A percentile compares a stretch with the other conserved stretches of the same genome.
These are phyloP conservation scores for Hyperoplus lanceolatus DNA, from an alignment of 2,797 vertebrate species.

Conservation along the genomic window DNA sequence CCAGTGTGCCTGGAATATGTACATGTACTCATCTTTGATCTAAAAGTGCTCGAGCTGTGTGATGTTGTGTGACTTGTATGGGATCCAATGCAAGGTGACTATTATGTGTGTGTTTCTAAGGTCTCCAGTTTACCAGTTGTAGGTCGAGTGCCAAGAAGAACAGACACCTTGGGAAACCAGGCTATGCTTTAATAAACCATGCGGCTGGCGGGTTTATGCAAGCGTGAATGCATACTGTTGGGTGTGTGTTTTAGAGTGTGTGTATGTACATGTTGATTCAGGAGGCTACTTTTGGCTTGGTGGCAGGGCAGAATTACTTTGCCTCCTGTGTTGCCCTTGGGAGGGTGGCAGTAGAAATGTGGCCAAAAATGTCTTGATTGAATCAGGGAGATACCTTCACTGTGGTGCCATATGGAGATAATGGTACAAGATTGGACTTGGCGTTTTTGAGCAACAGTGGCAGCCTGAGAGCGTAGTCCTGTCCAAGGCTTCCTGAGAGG, in stretches of 20 bases:
- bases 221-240: constrained; percentile 5
- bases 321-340: constrained; percentile 45
- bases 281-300: constrained; percentile 42
- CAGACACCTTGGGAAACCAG: constrained; percentile 67
- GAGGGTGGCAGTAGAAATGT: constrained; percentile 30
- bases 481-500: constrained; percentile 16
- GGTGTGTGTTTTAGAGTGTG: constrained; percentile 15
- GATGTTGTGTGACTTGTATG: constrained; percentile 27
- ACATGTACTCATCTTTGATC: constrained; percentile 17
- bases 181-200: constrained; percentile 67
- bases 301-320: constrained; percentile 44
- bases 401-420: constrained; percentile 34
- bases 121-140: constrained; percentile 43
- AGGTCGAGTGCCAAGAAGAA: constrained; percentile 58
- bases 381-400: constrained; percentile 34
- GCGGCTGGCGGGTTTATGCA: constrained; percentile 34
- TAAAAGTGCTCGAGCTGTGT: constrained; percentile 14
- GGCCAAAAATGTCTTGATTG: constrained; percentile 50
- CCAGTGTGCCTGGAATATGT: background rate
- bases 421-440: constrained; percentile 37
- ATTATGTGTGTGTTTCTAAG: constrained; percentile 42
- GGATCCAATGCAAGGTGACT: constrained; percentile 26
- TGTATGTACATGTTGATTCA: constrained; percentile 29
- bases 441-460: constrained; percentile 19
- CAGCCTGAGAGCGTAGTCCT: constrained; percentile 18